Evolutionary conservation across 2,797 vertebrate genomes (phyloP), one percentile per base, ranked within the genome.

Genomic region (Sciurus carolinensis): DNA sequence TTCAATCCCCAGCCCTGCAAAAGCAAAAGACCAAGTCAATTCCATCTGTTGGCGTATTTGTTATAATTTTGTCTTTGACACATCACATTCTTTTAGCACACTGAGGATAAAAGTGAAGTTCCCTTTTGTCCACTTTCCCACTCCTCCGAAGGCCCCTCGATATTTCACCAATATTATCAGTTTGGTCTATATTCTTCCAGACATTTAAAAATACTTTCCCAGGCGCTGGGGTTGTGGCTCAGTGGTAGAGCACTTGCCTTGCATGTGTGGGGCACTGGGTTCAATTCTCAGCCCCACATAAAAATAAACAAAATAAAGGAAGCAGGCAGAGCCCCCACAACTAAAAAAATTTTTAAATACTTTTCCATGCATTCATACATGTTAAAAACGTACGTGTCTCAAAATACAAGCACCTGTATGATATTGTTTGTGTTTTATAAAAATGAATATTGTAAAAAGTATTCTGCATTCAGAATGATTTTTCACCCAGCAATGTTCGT

Each of bases 111-210:
- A 73, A 64, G 8, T 5, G 5, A 44, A 36, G 69, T 33, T 39
- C 36, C 39, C 33, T 52, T 64, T 66, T 26, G 30, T 18, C 5
- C 64, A 20, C 30, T 3, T 6, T 30, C 22, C 2, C 20, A 7
- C 17, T 28, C 71, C 77, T 33, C 67, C 30, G n/a, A 73, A 72
- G 39, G 15, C 7, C 39, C 71, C 75, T 22, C 26, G 7, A 2
- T 5, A 7, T n/a, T 22, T 52, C 42, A 18, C 44, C 24, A 33
- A 0, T 13, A 0, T 6, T 39, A 13, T 54, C n/a, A 13, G 62
- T 20, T 10, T 69, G 91, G 22, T 80, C 54, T 67, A 26, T 11
- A 7, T 14, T 75, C 73, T 66, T 71, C 24, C 50, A n/a, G 71
- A 17, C 30, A 39, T 57, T 20, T n/a, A 67, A 69, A 36, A 76